Evolutionary conservation across 2,797 vertebrate species (phyloP), one percentile per base, ranked within the genome.

Genomic region (Aplochiton taeniatus): DNA sequence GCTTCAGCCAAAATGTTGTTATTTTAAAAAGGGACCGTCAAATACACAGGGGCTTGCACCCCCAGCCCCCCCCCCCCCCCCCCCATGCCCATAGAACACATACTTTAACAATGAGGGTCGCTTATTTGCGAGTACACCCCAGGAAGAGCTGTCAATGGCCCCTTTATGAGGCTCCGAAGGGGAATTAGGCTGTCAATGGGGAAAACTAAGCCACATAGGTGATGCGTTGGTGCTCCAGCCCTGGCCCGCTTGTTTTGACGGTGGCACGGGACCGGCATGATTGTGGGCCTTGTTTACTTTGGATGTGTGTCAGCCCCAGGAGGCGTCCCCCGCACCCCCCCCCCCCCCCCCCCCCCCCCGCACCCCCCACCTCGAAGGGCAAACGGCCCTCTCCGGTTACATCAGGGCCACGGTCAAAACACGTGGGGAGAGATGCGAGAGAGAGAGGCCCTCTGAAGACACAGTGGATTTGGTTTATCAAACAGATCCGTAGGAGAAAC

Each of bases 121-220:
- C 77, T 88, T 87, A 76, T 86, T 78, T 89, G 83, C 76, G 82
- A 85, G 82, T 84, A 67, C 72, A 76, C 75, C 85, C 88, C 85
- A 88, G 89, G 87, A 89, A 88, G 81, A 80, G 47, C 79, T 79
- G 78, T 91, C 88, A 90, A 90, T 91, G 84, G 83, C 70, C 68
- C 83, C 83, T 91, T 91, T 91, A 91, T 91, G 84, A 76, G 58
- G 70, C 44, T 8, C 56, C 55, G 74, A 64, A 80, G 72, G 80
- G 90, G 91, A 89, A 89, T 93, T 93, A 93, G 83, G 67, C 69
- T 57, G 55, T 92, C 87, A 91, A 91, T 91, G 87, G 83, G 69
- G 63, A 70, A 79, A 81, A 81, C 86, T 90, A 88, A 90, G 87
- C 90, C 88, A 65, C 69, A 67, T 75, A 84, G 79, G 84, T 69